Conservation (phyloP, 2,113 vertebrate genomes). For the Gallinago media region DNA sequence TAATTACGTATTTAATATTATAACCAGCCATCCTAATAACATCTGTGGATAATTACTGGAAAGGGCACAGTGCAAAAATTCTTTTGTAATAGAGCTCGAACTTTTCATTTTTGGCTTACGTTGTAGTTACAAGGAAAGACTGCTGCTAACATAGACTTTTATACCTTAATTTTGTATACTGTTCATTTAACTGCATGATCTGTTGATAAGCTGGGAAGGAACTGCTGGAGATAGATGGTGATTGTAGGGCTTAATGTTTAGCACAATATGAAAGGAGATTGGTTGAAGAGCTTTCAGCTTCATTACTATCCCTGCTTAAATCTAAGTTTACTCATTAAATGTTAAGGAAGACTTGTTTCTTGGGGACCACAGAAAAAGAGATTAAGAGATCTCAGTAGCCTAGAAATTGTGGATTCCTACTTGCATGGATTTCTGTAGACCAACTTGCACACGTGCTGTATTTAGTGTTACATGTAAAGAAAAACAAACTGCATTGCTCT, state of each 20-base stretch:
- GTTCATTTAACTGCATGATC: background rate
- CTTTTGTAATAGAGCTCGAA: background rate
- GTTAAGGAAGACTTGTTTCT: conserved; percentile 19
- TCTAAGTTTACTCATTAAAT: background rate
- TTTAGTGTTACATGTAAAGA: conserved; percentile 76
- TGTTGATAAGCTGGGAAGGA: background rate
- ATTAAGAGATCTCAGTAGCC: conserved; percentile 32
- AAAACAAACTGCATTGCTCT: conserved; percentile 84
- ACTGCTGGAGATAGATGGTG: background rate
- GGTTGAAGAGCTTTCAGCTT: background rate
- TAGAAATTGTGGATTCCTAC: conserved; percentile 70
- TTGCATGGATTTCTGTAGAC: conserved; percentile 80
- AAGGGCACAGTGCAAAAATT: background rate
- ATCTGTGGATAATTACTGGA: background rate
- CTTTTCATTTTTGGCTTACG: background rate
- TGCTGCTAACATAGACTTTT: background rate
- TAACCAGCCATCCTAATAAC: background rate
- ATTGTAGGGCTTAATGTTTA: background rate
- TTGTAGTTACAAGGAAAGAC: background rate
- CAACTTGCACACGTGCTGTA: conserved; percentile 62
- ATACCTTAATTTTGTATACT: background rate
- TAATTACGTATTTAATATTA: background rate
- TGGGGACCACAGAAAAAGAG: conserved; percentile 47
- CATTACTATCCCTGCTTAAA: background rate
- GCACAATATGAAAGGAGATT: background rate